Conservation (phyloP, 1,140 invertebrate genomes). For the Caenorhabditis inopinata region DNA sequence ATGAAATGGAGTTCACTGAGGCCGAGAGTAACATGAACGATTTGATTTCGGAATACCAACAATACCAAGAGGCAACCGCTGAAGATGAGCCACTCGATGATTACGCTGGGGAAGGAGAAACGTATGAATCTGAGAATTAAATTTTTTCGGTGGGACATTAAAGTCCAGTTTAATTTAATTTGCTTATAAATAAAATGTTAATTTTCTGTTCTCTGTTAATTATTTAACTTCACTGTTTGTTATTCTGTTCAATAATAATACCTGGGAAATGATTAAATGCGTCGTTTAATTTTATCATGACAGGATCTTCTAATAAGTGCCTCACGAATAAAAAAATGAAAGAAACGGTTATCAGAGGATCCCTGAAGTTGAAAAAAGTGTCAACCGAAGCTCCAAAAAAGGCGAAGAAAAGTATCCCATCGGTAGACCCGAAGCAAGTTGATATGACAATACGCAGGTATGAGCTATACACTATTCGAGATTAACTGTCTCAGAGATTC, state of each 20-base stretch:
- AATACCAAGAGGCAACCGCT: conserved; percentile 71
- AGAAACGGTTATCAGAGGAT: conserved; percentile 54
- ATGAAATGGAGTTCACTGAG: conserved; percentile 74
- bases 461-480: background rate
- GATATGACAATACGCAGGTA: conserved; percentile 59
- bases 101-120: conserved; percentile 29
- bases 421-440: conserved; percentile 57
- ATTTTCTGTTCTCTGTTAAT: too few relatives aligned
- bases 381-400: conserved; percentile 37
- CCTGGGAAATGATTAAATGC: too few relatives aligned
- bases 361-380: conserved; percentile 61
- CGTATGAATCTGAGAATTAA: conserved; percentile 2
- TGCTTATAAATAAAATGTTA: too few relatives aligned
- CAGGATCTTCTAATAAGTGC: too few relatives aligned
- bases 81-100: conserved; percentile 47
- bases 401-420: conserved; percentile 56
- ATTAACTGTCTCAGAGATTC: conserved; percentile 17
- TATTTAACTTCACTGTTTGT: too few relatives aligned
- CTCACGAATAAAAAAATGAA: conserved; percentile 30
- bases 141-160: too few relatives aligned
- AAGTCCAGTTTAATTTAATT: too few relatives aligned
- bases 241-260: background rate
- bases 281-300: too few relatives aligned
- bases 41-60: conserved; percentile 80
- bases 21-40: conserved; percentile 79